Evolutionary conservation across 2,888 invertebrate species (phyloP).

Genomic region (Ormyrus labotus): DNA sequence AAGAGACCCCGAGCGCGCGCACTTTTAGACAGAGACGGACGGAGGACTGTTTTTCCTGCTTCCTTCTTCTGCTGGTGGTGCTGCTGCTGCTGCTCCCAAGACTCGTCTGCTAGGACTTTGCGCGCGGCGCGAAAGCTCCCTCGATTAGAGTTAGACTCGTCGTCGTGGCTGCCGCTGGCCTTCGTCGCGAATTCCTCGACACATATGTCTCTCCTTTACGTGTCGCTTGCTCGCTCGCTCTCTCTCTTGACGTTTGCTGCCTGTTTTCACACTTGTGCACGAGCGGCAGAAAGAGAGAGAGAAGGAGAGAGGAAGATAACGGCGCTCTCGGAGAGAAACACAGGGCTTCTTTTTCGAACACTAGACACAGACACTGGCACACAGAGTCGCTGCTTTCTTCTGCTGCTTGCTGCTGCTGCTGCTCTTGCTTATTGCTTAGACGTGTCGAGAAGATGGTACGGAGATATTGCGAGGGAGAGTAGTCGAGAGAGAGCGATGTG

Average conservation of each 20-base stretch:
- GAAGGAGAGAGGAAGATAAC: constrained; percentile 47
- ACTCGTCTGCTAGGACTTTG: no score
- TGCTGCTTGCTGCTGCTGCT: no score
- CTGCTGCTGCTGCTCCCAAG: not conserved
- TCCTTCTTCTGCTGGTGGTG: constrained; percentile 4
- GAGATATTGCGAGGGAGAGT: no score
- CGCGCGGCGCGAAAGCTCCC: no score
- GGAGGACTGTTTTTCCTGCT: constrained; percentile 1
- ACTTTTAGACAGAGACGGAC: not conserved
- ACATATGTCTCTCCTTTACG: not conserved
- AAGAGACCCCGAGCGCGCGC: not conserved
- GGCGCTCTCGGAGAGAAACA: not conserved
- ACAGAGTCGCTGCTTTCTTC: no score
- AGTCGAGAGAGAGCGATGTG: not conserved
- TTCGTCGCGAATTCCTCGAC: not conserved
- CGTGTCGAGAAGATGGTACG: no score
- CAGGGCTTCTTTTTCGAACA: not conserved
- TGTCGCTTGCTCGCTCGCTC: not conserved
- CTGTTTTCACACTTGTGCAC: constrained; percentile 13
- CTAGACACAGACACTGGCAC: not conserved
- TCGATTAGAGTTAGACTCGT: no score
- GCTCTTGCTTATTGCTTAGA: no score
- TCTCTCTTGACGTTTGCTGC: constrained; percentile 28
- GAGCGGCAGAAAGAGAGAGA: constrained; percentile 45
- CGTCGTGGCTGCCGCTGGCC: not conserved